These are phyloP conservation scores for Anthoscopus minutus DNA, from an alignment of 2,113 vertebrate species.

Conservation along the genomic window DNA sequence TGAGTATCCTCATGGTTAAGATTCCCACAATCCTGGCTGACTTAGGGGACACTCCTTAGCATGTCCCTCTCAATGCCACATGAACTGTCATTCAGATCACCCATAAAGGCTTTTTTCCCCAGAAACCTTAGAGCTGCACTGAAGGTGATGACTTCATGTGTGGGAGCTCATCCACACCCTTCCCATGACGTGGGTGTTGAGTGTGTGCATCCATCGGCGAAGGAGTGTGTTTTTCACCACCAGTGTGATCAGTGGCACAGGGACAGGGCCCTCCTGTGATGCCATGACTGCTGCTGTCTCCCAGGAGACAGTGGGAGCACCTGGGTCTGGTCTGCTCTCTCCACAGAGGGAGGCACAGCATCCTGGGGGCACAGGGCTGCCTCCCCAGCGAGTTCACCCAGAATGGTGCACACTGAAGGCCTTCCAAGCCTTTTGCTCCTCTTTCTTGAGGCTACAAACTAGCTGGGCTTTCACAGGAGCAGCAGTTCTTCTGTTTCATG, in stretches of 20 bases:
- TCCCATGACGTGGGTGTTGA: rapidly evolving
- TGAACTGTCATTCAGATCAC: not conserved
- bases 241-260: not conserved
- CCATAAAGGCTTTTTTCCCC: not conserved
- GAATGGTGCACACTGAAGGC: not conserved
- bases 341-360: rapidly evolving
- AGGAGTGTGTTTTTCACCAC: not conserved
- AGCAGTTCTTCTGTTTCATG: not conserved
- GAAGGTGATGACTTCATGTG: not conserved
- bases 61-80: not conserved
- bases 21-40: not conserved
- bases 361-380: not conserved
- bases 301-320: not conserved
- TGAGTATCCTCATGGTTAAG: not conserved
- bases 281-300: rapidly evolving
- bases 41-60: not conserved
- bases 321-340: not conserved
- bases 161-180: not conserved
- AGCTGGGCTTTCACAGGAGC: not conserved
- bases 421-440: not conserved
- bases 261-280: not conserved
- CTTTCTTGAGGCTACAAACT: not conserved
- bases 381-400: not conserved
- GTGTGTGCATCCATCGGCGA: not conserved
- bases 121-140: not conserved